phyloP scores from a whole-genome alignment of 1,140 invertebrate genomes.

The Lasioglossum baleicum region DNA sequence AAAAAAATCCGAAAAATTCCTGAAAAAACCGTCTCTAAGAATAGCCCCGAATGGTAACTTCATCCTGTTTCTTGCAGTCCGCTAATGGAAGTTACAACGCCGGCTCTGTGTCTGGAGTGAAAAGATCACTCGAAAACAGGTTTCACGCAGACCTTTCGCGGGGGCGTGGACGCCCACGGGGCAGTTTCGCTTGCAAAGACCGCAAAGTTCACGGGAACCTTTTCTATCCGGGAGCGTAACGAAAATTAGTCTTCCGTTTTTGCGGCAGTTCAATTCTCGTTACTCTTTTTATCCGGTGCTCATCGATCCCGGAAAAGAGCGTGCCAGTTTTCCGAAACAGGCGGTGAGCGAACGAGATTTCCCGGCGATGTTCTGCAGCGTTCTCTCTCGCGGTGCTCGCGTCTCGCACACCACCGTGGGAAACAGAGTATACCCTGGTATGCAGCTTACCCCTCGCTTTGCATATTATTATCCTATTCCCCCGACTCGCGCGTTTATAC shows the following conservation, averaged over 20 bases:
- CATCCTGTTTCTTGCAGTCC: too few relatives aligned
- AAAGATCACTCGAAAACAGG: too few relatives aligned
- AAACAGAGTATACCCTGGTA: too few relatives aligned
- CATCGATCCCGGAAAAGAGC: not conserved
- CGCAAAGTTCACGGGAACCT: not conserved
- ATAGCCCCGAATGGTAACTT: too few relatives aligned
- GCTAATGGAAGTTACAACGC: too few relatives aligned
- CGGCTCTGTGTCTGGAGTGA: too few relatives aligned
- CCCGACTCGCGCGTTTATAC: not conserved
- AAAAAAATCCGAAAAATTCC: too few relatives aligned
- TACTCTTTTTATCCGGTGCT: not conserved
- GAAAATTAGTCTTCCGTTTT: not conserved
- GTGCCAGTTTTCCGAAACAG: not conserved
- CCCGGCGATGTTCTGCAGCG: not conserved
- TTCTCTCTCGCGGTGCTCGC: not conserved
- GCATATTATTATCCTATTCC: slow-evolving; percentile 7
- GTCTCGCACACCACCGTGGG: not conserved
- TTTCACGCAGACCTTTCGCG: too few relatives aligned
- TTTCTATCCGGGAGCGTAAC: not conserved
- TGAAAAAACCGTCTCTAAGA: too few relatives aligned
- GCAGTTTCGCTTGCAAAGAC: not conserved
- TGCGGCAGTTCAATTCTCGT: not conserved
- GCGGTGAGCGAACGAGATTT: not conserved
- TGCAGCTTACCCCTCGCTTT: not conserved
- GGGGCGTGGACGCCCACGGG: too few relatives aligned